Evolutionary conservation across 2,113 vertebrate genomes (phyloP), one percentile per base, ranked within the genome.

Genomic region (Pagrus major): DNA sequence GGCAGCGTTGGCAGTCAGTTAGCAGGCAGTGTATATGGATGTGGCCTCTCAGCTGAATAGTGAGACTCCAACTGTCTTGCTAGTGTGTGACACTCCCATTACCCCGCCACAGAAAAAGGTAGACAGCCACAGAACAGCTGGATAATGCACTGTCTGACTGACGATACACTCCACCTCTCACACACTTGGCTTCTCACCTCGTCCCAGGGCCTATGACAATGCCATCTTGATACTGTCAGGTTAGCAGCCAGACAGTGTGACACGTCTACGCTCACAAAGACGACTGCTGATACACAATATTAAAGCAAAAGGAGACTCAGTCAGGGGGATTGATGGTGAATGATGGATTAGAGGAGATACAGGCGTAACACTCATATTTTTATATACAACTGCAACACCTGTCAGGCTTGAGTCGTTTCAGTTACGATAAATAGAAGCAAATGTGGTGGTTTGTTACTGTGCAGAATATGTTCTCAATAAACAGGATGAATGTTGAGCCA

Each of bases 101-200:
- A 93, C 84, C 75, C 92, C 35, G 59, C 85, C 85, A 91, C 81
- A 90, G 81, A 87, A 86, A 88, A 78, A 91, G 90, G 88, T 76
- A 91, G 93, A 93, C 91, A 89, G 85, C 81, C 89, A 85, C 80
- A 80, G 93, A 91, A 92, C 88, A 84, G 91, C 90, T 87, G 92
- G 92, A 93, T 93, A 94, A 94, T 94, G 88, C 93, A 93, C 81
- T 92, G 90, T 86, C 85, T 92, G 92, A 85, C 84, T 89, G 91
- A 89, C 89, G 85, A 89, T 86, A 89, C 87, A 92, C 91, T 92
- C 86, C 78, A 89, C 71, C 89, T 78, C 86, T 85, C 84, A 69
- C 81, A 79, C 90, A 61, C 83, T 77, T 60, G 67, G 81, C 86
- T 65, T 83, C 82, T 92, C 91, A 89, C 90, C 93, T 91, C 54